These are phyloP conservation scores for Strix aluco DNA, from an alignment of 2,113 vertebrate species.

Conservation along the genomic window DNA sequence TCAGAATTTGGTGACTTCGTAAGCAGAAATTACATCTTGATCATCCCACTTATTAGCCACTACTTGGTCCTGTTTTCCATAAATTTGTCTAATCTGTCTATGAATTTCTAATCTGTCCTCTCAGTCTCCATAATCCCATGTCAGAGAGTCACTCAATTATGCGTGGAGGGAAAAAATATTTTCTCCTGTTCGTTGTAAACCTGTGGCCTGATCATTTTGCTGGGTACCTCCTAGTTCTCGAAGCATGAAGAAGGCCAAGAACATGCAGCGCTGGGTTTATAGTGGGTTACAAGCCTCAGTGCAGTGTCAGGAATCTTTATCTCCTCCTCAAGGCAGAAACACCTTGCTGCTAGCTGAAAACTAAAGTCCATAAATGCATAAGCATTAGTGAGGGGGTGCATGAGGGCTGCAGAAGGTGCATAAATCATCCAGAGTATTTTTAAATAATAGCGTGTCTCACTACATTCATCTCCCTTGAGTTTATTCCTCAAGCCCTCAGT, in stretches of 20 bases:
- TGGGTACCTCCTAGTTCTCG: background rate
- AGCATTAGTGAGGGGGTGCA: background rate
- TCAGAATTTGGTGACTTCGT: background rate
- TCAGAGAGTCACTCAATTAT: background rate
- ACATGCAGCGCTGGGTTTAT: background rate
- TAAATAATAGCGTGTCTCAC: slow-evolving; percentile 31
- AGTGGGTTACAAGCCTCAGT: background rate
- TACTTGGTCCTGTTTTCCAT: background rate
- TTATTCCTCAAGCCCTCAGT: slow-evolving; percentile 33
- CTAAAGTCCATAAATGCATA: slow-evolving; percentile 13
- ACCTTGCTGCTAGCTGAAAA: background rate
- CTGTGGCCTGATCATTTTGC: background rate
- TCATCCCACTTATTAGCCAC: background rate
- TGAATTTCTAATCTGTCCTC: background rate
- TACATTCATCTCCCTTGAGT: slow-evolving; percentile 30
- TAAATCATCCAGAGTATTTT: slow-evolving; percentile 46
- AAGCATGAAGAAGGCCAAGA: background rate
- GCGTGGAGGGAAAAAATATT: rapidly evolving
- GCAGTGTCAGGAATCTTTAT: background rate
- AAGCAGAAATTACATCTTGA: background rate
- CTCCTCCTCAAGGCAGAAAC: background rate
- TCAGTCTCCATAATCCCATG: background rate
- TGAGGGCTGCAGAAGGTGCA: background rate
- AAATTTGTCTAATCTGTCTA: background rate
- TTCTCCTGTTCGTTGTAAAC: background rate